Conservation (phyloP, 2,113 vertebrate species). For the Phodopus roborovskii region DNA sequence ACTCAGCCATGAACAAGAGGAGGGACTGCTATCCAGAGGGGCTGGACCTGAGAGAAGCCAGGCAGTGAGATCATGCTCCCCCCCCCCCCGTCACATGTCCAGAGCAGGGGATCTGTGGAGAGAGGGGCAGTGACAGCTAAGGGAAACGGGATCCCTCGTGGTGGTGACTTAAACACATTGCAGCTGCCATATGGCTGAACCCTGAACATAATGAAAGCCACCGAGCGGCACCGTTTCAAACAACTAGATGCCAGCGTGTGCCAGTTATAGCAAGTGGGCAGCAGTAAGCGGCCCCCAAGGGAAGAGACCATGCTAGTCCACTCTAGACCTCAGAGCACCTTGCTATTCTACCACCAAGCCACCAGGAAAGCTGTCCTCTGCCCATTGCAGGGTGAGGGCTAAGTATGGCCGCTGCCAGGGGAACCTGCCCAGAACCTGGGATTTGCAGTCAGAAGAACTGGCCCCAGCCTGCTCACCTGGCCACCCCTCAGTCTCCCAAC, state of each 20-base stretch:
- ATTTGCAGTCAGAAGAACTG: neutral
- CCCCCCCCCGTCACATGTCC: neutral
- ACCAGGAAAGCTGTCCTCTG: fast-evolving
- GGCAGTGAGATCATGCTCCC: too few species aligned
- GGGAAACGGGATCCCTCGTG: neutral
- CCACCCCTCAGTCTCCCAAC: neutral
- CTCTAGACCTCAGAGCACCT: neutral
- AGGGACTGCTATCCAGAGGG: fast-evolving
- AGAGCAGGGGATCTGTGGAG: neutral
- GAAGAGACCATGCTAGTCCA: neutral
- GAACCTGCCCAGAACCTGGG: neutral
- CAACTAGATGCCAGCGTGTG: fast-evolving
- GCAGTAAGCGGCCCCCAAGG: neutral
- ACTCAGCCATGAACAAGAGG: neutral
- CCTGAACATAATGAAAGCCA: neutral
- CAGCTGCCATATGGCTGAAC: neutral
- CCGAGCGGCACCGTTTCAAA: neutral
- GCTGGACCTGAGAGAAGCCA: neutral
- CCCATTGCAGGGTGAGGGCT: neutral
- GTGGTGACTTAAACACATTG: neutral
- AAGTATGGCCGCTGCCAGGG: neutral
- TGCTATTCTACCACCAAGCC: neutral
- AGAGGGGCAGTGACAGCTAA: neutral
- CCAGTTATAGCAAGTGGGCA: neutral
- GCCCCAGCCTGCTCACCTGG: neutral